Conservation (phyloP, 2,797 vertebrate genomes). For the Hirundo rustica region DNA sequence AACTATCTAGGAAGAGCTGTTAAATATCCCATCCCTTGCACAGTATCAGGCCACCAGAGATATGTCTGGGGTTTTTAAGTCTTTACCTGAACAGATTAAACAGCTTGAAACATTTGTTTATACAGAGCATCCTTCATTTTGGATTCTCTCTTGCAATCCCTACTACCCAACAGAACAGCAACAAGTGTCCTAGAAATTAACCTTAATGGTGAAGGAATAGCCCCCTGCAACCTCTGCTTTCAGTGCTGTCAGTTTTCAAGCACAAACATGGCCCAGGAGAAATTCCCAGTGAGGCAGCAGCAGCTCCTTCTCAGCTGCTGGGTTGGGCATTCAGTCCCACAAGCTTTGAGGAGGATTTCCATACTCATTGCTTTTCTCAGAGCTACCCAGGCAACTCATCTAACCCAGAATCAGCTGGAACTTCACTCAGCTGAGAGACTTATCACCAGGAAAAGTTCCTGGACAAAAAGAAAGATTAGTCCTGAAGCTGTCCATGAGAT, state of each 20-base stretch:
- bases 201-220: not conserved
- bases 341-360: not conserved
- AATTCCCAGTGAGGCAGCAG: not conserved
- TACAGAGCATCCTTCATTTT: not conserved
- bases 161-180: not conserved
- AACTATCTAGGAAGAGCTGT: not conserved
- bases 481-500: not conserved
- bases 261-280: not conserved
- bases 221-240: not conserved
- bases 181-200: not conserved
- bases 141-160: not conserved
- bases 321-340: not conserved
- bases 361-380: not conserved
- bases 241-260: not conserved
- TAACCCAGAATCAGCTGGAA: not conserved
- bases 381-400: not conserved
- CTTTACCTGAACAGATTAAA: not conserved
- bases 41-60: not conserved
- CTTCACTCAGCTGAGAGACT: not conserved
- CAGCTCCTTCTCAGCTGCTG: not conserved
- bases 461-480: not conserved
- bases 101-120: not conserved
- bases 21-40: not conserved
- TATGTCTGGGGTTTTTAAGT: not conserved
- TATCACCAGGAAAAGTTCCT: not conserved